Evolutionary conservation across 2,888 invertebrate species (phyloP).

Genomic region (Periphyllus acericola): DNA sequence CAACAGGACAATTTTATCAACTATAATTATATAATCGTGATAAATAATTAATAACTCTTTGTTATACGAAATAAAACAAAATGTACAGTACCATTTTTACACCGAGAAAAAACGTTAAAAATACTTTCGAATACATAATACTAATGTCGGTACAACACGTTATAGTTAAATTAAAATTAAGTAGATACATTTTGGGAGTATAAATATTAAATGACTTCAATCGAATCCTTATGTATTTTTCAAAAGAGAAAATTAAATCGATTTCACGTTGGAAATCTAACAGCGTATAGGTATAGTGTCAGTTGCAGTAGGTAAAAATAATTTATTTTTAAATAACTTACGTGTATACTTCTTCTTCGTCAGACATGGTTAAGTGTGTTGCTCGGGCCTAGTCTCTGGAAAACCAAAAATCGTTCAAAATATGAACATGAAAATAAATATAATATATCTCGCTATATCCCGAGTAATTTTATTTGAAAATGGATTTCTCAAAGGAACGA

Average conservation of each 20-base stretch:
- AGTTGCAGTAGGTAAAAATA: neutral
- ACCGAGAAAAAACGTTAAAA: too few relatives aligned
- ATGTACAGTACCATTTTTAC: too few relatives aligned
- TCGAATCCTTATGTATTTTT: too few relatives aligned
- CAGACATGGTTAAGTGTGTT: slow-evolving; percentile 75
- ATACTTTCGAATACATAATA: too few relatives aligned
- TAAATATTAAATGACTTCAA: too few relatives aligned
- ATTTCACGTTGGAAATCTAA: neutral
- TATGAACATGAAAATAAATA: neutral
- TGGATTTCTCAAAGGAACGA: slow-evolving; percentile 20
- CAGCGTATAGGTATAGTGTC: neutral
- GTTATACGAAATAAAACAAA: too few relatives aligned
- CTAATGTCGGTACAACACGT: too few relatives aligned
- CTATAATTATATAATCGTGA: too few relatives aligned
- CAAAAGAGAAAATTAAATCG: neutral
- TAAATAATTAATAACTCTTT: too few relatives aligned
- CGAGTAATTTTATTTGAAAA: slow-evolving; percentile 44
- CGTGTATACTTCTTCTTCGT: slow-evolving; percentile 94
- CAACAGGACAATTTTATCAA: neutral
- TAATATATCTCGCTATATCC: neutral
- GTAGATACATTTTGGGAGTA: too few relatives aligned
- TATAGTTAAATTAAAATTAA: too few relatives aligned
- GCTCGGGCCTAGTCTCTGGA: slow-evolving; percentile 51
- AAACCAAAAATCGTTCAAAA: neutral
- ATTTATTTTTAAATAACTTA: slow-evolving; percentile 72